Base-by-base conservation (phyloP, 2,797 vertebrate genomes). In the Betta splendens region DNA sequence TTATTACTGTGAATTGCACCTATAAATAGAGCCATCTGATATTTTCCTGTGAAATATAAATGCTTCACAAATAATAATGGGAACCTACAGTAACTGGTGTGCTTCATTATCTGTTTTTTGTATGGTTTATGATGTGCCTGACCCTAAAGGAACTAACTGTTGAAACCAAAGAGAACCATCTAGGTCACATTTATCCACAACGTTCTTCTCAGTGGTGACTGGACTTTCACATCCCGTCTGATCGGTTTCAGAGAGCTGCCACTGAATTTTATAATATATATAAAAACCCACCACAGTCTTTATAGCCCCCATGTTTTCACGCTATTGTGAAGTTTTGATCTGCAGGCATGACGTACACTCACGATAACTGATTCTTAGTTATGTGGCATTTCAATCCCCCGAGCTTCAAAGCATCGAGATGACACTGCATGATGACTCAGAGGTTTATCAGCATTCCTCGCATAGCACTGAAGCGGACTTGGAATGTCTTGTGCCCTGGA, bases 391-490 rank as follows among this genome's bases (percentile, higher is more conserved):
- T n/a, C n/a, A n/a, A n/a, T n/a, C n/a, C n/a, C n/a, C n/a, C n/a
- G n/a, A n/a, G 33, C 2, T 33, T n/a, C 29, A 31, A 13, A 31
- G 29, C 29, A 33, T 15, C 32, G 15, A 7, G 32, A 33, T 33
- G 15, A 33, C n/a, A 26, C 7, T 26, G 7, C 25, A 61, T 62
- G 74, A 82, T 35, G 75, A 84, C 77, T 64, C 81, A 75, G 2
- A 54, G 70, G 80, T 89, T 88, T 89, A 91, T 91, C 87, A 81
- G 85, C 79, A 90, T 91, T 90, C 88, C 85, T 85, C 3, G 4
- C 82, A 90, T 91, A 89, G 33, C 60, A 80, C 0, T 12, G 21
- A 11, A 67, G 47, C 35, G 21, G 3, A 42, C 58, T 62, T 35
- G 33, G 59, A 57, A 36, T 47, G 54, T 50, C 65, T 53, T 59